Evolutionary conservation across 37 sponge, comb jelly and placozoan species (phyloP).

Genomic region (Hexactinellida sp.): DNA sequence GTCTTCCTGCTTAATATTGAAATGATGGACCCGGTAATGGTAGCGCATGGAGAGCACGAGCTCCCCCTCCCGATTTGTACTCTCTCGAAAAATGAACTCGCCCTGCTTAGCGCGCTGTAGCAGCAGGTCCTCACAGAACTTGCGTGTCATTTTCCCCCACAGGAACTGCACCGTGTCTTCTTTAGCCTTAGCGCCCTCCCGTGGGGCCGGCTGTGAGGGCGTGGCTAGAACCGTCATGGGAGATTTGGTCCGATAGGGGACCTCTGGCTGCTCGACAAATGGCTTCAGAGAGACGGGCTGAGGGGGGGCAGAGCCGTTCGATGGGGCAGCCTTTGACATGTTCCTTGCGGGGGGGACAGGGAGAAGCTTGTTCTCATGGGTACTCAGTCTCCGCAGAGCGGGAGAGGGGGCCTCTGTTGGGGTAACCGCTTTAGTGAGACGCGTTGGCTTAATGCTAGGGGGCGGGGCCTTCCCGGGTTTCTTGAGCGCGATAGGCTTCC

Average conservation of each 20-base stretch:
- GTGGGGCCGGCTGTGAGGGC: not conserved
- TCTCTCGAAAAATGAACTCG: not conserved
- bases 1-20: conserved; percentile 12
- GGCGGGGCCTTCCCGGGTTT: not conserved
- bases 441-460: not conserved
- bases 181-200: not conserved
- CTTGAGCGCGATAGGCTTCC: not conserved
- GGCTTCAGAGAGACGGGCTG: not conserved
- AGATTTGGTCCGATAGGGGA: not conserved
- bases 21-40: conserved; percentile 5
- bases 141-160: conserved; percentile 10
- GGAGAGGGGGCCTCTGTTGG: not conserved
- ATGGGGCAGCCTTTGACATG: not conserved
- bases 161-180: not conserved
- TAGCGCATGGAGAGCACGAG: conserved; percentile 11
- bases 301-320: not conserved
- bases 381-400: not conserved
- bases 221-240: not conserved
- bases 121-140: not conserved
- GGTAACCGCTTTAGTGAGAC: not conserved
- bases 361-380: not conserved
- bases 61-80: not conserved
- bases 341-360: not conserved
- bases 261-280: not conserved
- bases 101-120: not conserved